phyloP scores from a whole-genome alignment of 23 tunicate genomes.

The Halocynthia roretzi region DNA sequence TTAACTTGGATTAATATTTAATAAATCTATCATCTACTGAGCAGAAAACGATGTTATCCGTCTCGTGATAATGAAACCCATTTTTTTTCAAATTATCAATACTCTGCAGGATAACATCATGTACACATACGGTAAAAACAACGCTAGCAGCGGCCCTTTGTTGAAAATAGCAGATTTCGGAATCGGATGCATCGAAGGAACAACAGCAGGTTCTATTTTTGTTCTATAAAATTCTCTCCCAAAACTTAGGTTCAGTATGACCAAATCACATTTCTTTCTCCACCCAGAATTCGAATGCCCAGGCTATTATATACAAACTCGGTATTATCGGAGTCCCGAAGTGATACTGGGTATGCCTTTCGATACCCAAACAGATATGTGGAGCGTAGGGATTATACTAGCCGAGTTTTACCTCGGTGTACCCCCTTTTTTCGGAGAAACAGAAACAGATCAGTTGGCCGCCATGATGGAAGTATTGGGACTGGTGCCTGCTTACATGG shows the following conservation, averaged over 20 bases:
- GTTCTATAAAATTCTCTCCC: background rate
- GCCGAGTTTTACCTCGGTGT: conserved; percentile 67
- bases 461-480: conserved; percentile 99
- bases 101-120: conserved; percentile 70
- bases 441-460: conserved; percentile 85
- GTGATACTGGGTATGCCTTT: conserved; percentile 75
- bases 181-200: conserved; percentile 48
- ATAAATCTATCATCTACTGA: no score
- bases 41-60: no score
- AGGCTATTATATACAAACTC: conserved; percentile 84
- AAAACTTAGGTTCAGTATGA: background rate
- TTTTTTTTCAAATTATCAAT: background rate
- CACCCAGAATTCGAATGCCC: conserved; percentile 51
- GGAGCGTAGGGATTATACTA: conserved; percentile 91
- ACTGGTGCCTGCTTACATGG: conserved; percentile 72
- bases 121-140: conserved; percentile 39
- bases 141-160: conserved; percentile 18
- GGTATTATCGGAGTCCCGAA: conserved; percentile 93
- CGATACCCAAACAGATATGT: conserved; percentile 77
- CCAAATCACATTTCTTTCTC: background rate
- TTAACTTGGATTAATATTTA: no score
- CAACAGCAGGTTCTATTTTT: background rate
- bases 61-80: no score
- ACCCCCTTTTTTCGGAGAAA: conserved; percentile 94
- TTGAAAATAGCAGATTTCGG: conserved; percentile 83